Base-by-base conservation (phyloP, 2,888 invertebrate genomes). In the Cheilosia urbana region DNA sequence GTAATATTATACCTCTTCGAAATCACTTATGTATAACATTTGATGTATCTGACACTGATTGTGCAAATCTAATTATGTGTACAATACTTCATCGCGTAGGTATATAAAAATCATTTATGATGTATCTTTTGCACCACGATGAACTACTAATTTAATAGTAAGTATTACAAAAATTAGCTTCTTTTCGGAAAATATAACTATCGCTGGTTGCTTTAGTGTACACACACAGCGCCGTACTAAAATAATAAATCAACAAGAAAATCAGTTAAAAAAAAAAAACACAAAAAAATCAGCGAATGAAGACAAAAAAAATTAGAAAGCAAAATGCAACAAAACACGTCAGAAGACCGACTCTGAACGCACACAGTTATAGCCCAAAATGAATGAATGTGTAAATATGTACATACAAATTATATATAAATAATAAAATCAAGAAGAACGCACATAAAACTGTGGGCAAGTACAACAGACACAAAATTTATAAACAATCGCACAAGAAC, bases 161-260 rank as follows among this genome's bases (percentile, higher is more conserved):
- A 72, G 40, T 65, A 79, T 58, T 60, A 84, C 73, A 73, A 69
- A 51, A 65, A 65, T 69, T 62, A 57, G 66, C 24, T 66, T 65
- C 27, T 60, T 68, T 57, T 82, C 49, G 5, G 21, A 49, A 58
- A 21, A 55, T 68, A 34, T 24, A 66, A 19, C 62, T 40, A 55
- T 53, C 19, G 9, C 42, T 58, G 34, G 72, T 19, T 72, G 78
- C 71, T 62, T 65, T 53, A 47, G 51, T 68, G 55, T 57, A 55
- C 77, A 75, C 68, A 57, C 58, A 83, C 62, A 63, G 34, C 17
- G 19, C 49, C 79, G 78, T 49, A 79, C 78, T 78, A 69, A 73
- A 79, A 69, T 73, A 83, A 83, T 83, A 79, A 73, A 79, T 79
- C 63, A 83, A 63, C 73, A 73, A 79, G 73, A 83, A 69, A 84